Conservation (phyloP, 1,140 invertebrate genomes). For the Trachymyrmex cornetzi region DNA sequence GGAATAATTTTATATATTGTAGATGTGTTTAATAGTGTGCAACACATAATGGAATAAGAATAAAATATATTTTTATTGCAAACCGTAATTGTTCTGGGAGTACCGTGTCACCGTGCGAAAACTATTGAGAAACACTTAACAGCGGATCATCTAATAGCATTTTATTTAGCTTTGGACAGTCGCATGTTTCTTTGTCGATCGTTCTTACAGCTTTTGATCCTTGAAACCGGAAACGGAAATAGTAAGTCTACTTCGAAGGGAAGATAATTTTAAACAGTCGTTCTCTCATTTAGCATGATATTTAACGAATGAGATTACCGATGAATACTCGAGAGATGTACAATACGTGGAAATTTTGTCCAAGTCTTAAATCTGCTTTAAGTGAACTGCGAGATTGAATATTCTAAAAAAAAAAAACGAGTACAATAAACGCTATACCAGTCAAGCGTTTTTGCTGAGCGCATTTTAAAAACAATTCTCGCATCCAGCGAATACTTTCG, state of each 20-base stretch:
- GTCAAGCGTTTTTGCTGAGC: slow-evolving; percentile 34
- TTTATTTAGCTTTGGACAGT: slow-evolving; percentile 78
- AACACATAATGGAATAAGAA: not conserved
- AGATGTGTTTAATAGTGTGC: not conserved
- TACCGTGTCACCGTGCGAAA: slow-evolving; percentile 79
- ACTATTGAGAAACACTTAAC: slow-evolving; percentile 77
- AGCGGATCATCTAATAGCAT: slow-evolving; percentile 79
- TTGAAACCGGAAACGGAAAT: slow-evolving; percentile 84
- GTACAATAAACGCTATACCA: not conserved
- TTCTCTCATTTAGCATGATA: slow-evolving; percentile 19
- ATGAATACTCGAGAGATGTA: not conserved
- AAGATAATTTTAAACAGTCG: slow-evolving; percentile 26
- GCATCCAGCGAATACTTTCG: slow-evolving; percentile 48
- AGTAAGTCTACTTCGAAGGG: not conserved
- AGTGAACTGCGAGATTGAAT: slow-evolving; percentile 38
- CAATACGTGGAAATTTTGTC: slow-evolving; percentile 33
- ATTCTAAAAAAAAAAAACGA: not conserved
- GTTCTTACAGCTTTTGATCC: slow-evolving; percentile 76
- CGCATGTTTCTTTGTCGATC: slow-evolving; percentile 75
- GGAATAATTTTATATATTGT: not conserved
- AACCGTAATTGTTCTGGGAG: not conserved
- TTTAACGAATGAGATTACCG: slow-evolving; percentile 16
- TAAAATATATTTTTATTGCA: not conserved
- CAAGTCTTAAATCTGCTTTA: not conserved
- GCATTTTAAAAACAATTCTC: slow-evolving; percentile 55